Evolutionary conservation across 2,113 vertebrate species (phyloP), one percentile per base, ranked within the genome.

Genomic region (Lycocorax pyrrhopterus): DNA sequence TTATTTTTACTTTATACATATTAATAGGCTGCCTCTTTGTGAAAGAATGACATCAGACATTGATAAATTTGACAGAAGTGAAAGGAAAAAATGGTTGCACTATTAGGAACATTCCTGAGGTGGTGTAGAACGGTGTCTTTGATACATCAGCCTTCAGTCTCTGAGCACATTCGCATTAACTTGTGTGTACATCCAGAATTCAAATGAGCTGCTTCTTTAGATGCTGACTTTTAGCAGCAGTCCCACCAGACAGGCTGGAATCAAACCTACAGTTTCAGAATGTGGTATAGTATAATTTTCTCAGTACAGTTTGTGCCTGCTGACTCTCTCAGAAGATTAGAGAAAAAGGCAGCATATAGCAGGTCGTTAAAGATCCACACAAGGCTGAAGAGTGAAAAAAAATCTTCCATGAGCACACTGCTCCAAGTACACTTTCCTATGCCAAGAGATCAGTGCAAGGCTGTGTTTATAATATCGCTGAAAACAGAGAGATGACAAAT

Each of bases 41-140:
- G 95, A 97, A 95, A 96, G 86, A 93, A 71, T 97, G 96, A 96
- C 96, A 97, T 95, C 93, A 98, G 97, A 95, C 96, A 97, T 97
- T 97, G 97, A 98, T 96, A 97, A 96, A 97, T 97, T 96, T 97
- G 97, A 97, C 75, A 96, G 97, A 97, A 97, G 88, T 96, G 96
- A 97, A 97, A 97, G 84, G 81, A 44, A 95, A 95, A 97, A 97
- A 84, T 94, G 64, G 97, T 94, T 72, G 30, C 86, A 95, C 96
- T 97, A 96, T 97, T 97, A 97, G 96, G 95, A 97, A 96, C 93
- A 93, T 96, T 97, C 97, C 97, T 96, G 97, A 97, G 96, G 97
- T 98, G 95, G 91, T 93, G 94, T 93, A 96, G 97, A 97, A 95
- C 10, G 26, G 87, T 95, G 90, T 95, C 96, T 98, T 96, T 97